These are phyloP conservation scores for Drosophila anomalata DNA, from an alignment of 2,888 invertebrate species.

Conservation along the genomic window DNA sequence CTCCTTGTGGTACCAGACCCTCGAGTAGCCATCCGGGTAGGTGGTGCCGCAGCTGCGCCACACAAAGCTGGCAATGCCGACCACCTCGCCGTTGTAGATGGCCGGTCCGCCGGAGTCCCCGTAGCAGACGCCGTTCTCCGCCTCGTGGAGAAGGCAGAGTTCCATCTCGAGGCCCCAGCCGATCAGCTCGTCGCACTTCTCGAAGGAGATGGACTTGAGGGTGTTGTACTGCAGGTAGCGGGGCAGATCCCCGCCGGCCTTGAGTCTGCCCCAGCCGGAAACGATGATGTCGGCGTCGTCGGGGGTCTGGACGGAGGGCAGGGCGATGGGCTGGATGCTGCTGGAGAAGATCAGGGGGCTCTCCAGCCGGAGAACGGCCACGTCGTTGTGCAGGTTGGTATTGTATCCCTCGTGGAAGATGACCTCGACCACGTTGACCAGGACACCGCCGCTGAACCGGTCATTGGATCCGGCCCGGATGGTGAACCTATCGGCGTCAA, in stretches of 20 bases:
- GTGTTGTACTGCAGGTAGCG: conserved; percentile 72
- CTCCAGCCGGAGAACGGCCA: conserved; percentile 66
- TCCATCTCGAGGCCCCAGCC: conserved; percentile 54
- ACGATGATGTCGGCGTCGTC: conserved; percentile 60
- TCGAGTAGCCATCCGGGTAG: conserved; percentile 81
- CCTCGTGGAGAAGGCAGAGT: conserved; percentile 72
- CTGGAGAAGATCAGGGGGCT: conserved; percentile 63
- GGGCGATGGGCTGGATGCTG: conserved; percentile 64
- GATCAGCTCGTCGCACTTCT: conserved; percentile 47
- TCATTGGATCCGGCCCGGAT: conserved; percentile 75
- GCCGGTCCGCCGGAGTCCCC: conserved; percentile 81
- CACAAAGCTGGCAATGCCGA: conserved; percentile 76
- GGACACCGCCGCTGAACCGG: conserved; percentile 73
- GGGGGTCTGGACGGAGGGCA: conserved; percentile 66
- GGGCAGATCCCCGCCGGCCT: conserved; percentile 64
- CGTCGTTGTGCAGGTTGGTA: conserved; percentile 71
- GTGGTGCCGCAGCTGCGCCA: conserved; percentile 64
- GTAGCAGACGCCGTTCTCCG: conserved; percentile 71
- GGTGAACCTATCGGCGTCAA: conserved; percentile 19
- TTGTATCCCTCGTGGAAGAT: conserved; percentile 71
- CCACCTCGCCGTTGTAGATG: conserved; percentile 66
- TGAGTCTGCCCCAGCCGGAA: conserved; percentile 80
- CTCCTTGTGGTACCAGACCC: conserved; percentile 62
- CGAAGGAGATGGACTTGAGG: conserved; percentile 50
- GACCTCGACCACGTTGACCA: conserved; percentile 62